These are phyloP conservation scores for Cabera pusaria DNA, from an alignment of 2,888 invertebrate species.

Conservation along the genomic window DNA sequence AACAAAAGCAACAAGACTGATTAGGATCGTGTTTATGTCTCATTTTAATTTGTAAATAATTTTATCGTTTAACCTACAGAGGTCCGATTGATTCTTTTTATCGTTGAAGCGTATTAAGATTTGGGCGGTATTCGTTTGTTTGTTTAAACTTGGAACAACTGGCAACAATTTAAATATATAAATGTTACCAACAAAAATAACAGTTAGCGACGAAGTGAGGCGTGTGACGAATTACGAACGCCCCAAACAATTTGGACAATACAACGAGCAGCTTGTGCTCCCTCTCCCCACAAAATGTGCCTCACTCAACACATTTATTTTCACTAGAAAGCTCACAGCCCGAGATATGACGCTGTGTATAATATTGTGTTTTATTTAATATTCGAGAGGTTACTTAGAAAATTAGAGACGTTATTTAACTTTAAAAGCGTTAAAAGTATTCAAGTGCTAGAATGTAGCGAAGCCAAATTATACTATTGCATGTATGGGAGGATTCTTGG, in stretches of 20 bases:
- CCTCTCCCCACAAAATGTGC: conserved; percentile 48
- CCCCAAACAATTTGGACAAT: conserved; percentile 67
- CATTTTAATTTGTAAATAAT: conserved; percentile 42
- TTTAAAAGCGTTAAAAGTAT: conserved; percentile 12
- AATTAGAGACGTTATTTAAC: conserved; percentile 12
- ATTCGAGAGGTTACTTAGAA: conserved; percentile 24
- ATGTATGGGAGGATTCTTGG: not conserved
- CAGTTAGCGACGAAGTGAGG: conserved; percentile 54
- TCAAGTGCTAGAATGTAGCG: conserved; percentile 10
- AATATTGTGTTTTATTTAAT: conserved; percentile 33
- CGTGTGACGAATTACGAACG: conserved; percentile 66
- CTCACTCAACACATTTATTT: conserved; percentile 52
- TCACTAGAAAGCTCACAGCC: conserved; percentile 41
- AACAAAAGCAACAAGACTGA: conserved; percentile 57
- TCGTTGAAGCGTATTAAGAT: conserved; percentile 17
- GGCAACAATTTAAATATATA: conserved; percentile 33
- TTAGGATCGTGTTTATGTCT: conserved; percentile 55
- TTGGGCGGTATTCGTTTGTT: conserved; percentile 6
- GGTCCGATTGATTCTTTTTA: conserved; percentile 24
- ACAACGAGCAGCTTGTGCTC: conserved; percentile 50
- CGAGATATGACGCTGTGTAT: conserved; percentile 36
- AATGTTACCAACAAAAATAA: conserved; percentile 50
- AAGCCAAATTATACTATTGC: conserved; percentile 5
- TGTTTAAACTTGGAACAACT: conserved; percentile 24
- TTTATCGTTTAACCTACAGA: conserved; percentile 30